Conservation (phyloP, 2,888 invertebrate species). For the Rhimphoctona megacephalus region DNA sequence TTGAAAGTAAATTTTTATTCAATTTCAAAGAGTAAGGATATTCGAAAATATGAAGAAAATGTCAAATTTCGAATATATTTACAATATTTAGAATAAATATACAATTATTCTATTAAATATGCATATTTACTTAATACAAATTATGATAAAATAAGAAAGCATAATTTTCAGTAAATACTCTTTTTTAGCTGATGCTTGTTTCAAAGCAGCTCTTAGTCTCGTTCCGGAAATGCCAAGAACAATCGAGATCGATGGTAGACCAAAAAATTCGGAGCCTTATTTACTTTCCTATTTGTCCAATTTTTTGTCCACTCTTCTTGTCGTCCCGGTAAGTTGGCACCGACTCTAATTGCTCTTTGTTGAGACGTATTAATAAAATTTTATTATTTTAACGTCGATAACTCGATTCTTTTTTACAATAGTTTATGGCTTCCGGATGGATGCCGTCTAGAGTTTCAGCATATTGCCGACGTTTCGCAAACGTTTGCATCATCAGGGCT, state of each 20-base stretch:
- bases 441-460: too few species aligned
- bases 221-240: slow-evolving; percentile 92
- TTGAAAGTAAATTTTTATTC: not conserved
- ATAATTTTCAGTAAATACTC: not conserved
- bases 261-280: slow-evolving; percentile 90
- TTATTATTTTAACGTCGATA: not conserved
- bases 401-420: slow-evolving; percentile 32
- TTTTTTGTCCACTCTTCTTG: slow-evolving; percentile 92
- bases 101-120: not conserved
- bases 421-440: too few species aligned
- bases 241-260: slow-evolving; percentile 91
- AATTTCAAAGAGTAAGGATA: not conserved
- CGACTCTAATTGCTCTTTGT: not conserved
- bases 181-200: slow-evolving; percentile 94
- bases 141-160: not conserved
- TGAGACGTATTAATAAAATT: not conserved
- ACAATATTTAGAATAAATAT: not conserved
- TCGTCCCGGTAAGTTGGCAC: slow-evolving; percentile 90
- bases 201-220: slow-evolving; percentile 94
- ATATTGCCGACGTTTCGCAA: too few species aligned
- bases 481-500: too few species aligned
- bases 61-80: not conserved
- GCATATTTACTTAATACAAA: not conserved
- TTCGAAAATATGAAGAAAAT: not conserved
- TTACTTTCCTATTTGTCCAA: slow-evolving; percentile 90